A percentile compares a stretch with the other conserved stretches of the same genome.
Conservation (phyloP, 2,797 vertebrate species). For the Sebastes flavidus region DNA sequence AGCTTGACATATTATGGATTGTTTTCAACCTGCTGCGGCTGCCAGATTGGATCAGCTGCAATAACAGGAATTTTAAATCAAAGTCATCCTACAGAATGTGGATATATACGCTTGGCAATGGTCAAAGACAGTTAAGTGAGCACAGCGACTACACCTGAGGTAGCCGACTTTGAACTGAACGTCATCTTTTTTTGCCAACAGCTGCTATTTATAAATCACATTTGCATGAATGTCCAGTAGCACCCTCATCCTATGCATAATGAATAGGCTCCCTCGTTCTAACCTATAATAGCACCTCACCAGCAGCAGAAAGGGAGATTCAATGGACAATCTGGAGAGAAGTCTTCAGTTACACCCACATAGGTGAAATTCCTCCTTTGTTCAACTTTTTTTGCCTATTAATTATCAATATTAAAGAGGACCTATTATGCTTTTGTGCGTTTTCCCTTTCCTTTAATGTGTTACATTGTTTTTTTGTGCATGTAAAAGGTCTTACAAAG, state of each 20-base stretch:
- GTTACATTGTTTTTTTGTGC: no score
- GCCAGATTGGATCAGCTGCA: constrained; percentile 26
- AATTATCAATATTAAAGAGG: constrained; percentile 7
- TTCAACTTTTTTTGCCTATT: background rate
- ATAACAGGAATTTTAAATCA: constrained; percentile 41
- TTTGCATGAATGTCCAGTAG: constrained; percentile 68
- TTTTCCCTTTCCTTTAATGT: no score
- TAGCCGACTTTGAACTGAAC: constrained; percentile 47
- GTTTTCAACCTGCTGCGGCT: constrained; percentile 28
- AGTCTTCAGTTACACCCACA: background rate
- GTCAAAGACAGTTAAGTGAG: constrained; percentile 38
- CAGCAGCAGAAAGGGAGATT: constrained; percentile 17
- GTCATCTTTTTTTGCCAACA: constrained; percentile 55
- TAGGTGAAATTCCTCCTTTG: background rate
- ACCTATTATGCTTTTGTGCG: no score
- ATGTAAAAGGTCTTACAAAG: no score
- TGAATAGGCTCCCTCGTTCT: constrained; percentile 35
- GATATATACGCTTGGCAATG: constrained; percentile 18
- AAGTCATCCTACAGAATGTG: constrained; percentile 32
- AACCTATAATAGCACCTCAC: constrained; percentile 41
- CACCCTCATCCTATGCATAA: constrained; percentile 56
- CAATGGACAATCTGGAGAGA: constrained; percentile 5
- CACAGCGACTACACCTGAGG: constrained; percentile 30
- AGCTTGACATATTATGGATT: constrained; percentile 45
- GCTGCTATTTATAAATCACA: constrained; percentile 70